Conservation (phyloP, 2,113 vertebrate genomes). For the Lathamus discolor region DNA sequence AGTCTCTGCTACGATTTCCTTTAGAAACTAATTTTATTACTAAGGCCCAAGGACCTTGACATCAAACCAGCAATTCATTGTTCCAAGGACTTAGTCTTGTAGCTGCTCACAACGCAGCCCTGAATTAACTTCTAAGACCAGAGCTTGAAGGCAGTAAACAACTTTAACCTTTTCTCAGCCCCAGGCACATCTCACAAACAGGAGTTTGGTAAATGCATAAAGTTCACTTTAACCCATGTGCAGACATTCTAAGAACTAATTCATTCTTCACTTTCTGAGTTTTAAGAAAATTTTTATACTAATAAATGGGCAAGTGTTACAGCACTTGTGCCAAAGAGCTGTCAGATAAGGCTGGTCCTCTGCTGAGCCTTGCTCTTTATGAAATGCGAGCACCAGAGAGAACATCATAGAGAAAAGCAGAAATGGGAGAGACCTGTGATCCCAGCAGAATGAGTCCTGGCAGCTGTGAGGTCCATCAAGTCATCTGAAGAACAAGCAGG, state of each 20-base stretch:
- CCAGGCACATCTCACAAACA: conserved; percentile 5
- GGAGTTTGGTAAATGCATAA: neutral
- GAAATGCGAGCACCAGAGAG: neutral
- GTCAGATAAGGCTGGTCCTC: neutral
- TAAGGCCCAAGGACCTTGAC: conserved; percentile 1
- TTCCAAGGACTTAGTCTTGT: neutral
- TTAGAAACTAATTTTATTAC: conserved; percentile 32
- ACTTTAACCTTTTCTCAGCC: conserved; percentile 36
- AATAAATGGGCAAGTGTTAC: neutral
- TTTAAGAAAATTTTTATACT: neutral
- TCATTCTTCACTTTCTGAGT: neutral
- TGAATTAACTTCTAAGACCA: conserved; percentile 36
- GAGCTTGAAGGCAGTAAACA: conserved; percentile 38
- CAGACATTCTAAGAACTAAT: neutral
- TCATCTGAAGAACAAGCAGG: neutral
- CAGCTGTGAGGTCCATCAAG: neutral
- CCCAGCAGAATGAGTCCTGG: neutral
- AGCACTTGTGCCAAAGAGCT: neutral
- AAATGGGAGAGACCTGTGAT: neutral
- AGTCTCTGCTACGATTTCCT: conserved; percentile 16
- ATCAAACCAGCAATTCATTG: conserved; percentile 32
- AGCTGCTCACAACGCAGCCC: conserved; percentile 18
- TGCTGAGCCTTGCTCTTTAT: neutral
- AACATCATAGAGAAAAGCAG: neutral
- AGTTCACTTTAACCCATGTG: neutral